Evolutionary conservation across 2,888 invertebrate species (phyloP).

Genomic region (Elegia similella): DNA sequence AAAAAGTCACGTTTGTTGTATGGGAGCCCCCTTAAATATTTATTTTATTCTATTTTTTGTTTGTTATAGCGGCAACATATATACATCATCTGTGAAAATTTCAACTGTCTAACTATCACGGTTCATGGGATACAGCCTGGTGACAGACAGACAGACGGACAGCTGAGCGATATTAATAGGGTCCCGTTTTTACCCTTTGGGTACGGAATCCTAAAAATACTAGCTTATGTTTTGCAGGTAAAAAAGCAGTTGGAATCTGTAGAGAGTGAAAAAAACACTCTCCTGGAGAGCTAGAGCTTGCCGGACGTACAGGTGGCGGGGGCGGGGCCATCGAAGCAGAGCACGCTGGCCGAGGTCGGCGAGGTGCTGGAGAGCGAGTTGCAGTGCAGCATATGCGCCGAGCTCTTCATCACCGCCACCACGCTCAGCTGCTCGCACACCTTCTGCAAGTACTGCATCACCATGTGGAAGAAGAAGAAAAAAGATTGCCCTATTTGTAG

Average conservation of each 20-base stretch:
- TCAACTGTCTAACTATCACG: too few relatives aligned
- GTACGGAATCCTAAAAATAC: background rate
- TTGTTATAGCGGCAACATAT: too few relatives aligned
- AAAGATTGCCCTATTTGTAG: conserved; percentile 88
- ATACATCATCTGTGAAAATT: too few relatives aligned
- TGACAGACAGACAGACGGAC: too few relatives aligned
- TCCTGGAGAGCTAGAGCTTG: conserved; percentile 44
- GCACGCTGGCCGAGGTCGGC: conserved; percentile 61
- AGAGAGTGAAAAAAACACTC: conserved; percentile 54
- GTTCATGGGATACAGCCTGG: too few relatives aligned
- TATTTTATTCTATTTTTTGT: too few relatives aligned
- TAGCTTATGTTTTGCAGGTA: conserved; percentile 39
- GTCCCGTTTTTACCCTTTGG: background rate
- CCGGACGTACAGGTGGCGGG: conserved; percentile 24
- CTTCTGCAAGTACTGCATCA: conserved; percentile 87
- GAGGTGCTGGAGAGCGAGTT: conserved; percentile 86
- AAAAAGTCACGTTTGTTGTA: too few relatives aligned
- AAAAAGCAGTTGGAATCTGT: conserved; percentile 51
- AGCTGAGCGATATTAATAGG: too few relatives aligned
- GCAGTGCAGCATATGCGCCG: conserved; percentile 88
- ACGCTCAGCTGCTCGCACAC: conserved; percentile 88
- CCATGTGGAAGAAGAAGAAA: conserved; percentile 85
- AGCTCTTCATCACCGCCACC: conserved; percentile 86
- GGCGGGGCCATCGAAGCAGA: conserved; percentile 45
- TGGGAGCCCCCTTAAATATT: too few relatives aligned